Conservation (phyloP, 2,888 invertebrate species). For the Zygaena filipendulae region DNA sequence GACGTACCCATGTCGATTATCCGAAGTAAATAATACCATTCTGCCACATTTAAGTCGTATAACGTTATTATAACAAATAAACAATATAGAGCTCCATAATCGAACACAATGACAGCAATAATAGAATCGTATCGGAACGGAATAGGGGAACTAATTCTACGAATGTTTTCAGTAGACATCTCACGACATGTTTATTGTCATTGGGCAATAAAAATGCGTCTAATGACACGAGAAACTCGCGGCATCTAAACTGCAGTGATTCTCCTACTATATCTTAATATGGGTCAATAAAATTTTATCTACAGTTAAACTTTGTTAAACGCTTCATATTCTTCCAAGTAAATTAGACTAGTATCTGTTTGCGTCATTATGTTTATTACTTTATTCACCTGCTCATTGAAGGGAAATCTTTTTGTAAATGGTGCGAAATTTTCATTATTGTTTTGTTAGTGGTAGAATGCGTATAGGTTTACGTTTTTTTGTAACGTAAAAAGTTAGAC, state of each 20-base stretch:
- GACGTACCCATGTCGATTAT: too few species aligned
- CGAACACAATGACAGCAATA: constrained; percentile 51
- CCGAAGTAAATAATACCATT: background rate
- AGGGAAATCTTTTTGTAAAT: too few species aligned
- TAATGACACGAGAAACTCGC: constrained; percentile 60
- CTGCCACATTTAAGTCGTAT: background rate
- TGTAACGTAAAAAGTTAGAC: too few species aligned
- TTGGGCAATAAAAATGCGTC: constrained; percentile 61
- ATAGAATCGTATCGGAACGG: constrained; percentile 30
- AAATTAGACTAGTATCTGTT: constrained; percentile 29
- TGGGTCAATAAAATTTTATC: constrained; percentile 67
- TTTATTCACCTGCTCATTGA: constrained; percentile 5
- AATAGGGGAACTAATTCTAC: constrained; percentile 48
- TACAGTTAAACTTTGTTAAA: constrained; percentile 63
- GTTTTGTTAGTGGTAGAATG: too few species aligned
- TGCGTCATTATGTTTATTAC: constrained; percentile 5
- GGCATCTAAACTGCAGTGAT: constrained; percentile 41
- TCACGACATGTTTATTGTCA: constrained; percentile 66
- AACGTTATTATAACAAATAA: too few species aligned
- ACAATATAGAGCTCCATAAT: constrained; percentile 35
- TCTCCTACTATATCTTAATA: constrained; percentile 66
- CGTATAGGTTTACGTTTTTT: too few species aligned
- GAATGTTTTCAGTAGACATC: constrained; percentile 64
- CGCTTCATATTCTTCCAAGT: constrained; percentile 28
- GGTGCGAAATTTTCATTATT: too few species aligned